Evolutionary conservation across 2,888 invertebrate genomes (phyloP).

Genomic region (Coelopa pilipes): DNA sequence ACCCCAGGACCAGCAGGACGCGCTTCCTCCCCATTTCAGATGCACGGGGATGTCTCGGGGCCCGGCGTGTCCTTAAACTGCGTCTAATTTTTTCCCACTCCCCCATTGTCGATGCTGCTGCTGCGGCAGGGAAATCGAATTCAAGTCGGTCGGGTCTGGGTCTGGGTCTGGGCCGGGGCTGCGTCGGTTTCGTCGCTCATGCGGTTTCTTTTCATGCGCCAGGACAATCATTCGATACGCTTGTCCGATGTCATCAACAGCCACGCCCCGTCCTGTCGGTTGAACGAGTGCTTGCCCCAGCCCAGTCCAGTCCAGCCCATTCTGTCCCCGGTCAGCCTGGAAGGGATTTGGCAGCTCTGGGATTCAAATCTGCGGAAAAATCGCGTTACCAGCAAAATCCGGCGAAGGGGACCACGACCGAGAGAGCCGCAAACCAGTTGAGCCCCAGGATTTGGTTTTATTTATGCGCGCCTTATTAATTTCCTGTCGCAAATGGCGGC

Average conservation of each 20-base stretch:
- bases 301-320: no score
- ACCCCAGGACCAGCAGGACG: background rate
- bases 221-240: constrained; percentile 37
- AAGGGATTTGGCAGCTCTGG: constrained; percentile 6
- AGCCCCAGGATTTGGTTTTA: constrained; percentile 24
- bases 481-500: constrained; percentile 27
- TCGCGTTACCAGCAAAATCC: constrained; percentile 29
- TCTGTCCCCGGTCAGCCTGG: no score
- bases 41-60: background rate
- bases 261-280: background rate
- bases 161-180: background rate
- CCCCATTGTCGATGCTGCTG: background rate
- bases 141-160: background rate
- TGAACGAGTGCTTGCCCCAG: background rate
- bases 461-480: constrained; percentile 37
- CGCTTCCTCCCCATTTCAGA: background rate
- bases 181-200: no score
- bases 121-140: constrained; percentile 31
- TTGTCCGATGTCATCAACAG: constrained; percentile 24
- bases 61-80: constrained; percentile 17
- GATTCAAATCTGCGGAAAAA: constrained; percentile 20
- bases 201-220: background rate
- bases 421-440: background rate
- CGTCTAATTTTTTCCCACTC: constrained; percentile 29
- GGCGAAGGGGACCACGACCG: background rate